Conservation (phyloP, 1,140 invertebrate genomes). For the Conopomorpha cramerella region DNA sequence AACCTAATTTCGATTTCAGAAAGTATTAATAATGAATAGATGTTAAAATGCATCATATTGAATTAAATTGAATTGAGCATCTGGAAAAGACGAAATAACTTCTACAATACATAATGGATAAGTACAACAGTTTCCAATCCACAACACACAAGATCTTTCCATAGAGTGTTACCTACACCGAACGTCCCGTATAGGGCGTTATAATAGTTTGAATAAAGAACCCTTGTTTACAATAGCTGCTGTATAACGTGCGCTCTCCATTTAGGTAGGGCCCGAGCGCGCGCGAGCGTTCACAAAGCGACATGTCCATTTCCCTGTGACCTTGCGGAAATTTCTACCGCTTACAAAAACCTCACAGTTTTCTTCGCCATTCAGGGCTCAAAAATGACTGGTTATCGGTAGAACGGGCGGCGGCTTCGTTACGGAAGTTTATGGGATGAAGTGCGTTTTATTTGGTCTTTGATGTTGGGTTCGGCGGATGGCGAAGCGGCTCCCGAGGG, state of each 20-base stretch:
- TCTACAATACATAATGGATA: no score
- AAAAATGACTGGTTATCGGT: constrained; percentile 19
- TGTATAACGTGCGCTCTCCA: constrained; percentile 38
- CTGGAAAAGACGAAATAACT: no score
- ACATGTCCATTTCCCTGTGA: no score
- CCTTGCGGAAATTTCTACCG: no score
- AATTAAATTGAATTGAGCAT: no score
- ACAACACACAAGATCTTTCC: constrained; percentile 22
- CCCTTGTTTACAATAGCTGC: constrained; percentile 40
- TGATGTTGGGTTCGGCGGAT: constrained; percentile 40
- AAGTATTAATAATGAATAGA: no score
- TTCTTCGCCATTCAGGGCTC: constrained; percentile 21
- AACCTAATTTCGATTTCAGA: no score
- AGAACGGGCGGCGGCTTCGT: constrained; percentile 21
- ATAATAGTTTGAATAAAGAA: constrained; percentile 41
- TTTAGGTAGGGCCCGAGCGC: no score
- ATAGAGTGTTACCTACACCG: constrained; percentile 23
- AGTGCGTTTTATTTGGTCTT: constrained; percentile 43
- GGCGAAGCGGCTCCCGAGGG: constrained; percentile 24
- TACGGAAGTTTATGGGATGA: constrained; percentile 36
- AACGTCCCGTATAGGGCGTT: constrained; percentile 27
- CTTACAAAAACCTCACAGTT: no score
- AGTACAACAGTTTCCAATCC: no score
- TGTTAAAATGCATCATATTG: no score
- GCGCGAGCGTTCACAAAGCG: no score